Evolutionary conservation across 2,797 vertebrate species (phyloP).

Genomic region (Syngnathus acus): DNA sequence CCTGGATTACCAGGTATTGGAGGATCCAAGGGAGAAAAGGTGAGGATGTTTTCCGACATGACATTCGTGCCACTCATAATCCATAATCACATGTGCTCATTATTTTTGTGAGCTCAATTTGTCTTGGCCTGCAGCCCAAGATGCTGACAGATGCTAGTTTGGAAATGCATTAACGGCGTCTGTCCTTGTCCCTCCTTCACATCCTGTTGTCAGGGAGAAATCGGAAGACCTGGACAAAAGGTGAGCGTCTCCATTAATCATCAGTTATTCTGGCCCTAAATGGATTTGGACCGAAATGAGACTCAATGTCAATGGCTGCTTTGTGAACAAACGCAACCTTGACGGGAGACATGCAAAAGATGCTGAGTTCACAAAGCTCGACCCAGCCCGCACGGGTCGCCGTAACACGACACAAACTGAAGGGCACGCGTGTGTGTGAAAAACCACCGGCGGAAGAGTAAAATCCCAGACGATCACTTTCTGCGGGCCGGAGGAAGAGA

Average conservation of each 20-base stretch:
- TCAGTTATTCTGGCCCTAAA: conserved; percentile 48
- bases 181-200: conserved; percentile 51
- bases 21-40: conserved; percentile 94
- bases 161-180: conserved; percentile 11
- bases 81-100: conserved; percentile 17
- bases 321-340: conserved; percentile 51
- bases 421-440: neutral
- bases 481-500: conserved; percentile 31
- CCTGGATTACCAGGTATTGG: conserved; percentile 82
- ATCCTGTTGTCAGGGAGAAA: conserved; percentile 84
- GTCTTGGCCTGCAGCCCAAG: conserved; percentile 34
- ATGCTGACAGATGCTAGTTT: conserved; percentile 15
- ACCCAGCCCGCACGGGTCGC: conserved; percentile 1
- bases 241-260: conserved; percentile 72
- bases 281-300: conserved; percentile 63
- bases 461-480: conserved; percentile 20
- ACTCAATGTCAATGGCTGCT: conserved; percentile 32
- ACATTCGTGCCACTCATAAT: conserved; percentile 7
- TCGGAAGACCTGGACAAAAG: conserved; percentile 97
- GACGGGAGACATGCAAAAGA: conserved; percentile 44
- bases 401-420: conserved; percentile 21
- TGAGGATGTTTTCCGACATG: conserved; percentile 53
- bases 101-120: conserved; percentile 20
- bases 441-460: conserved; percentile 13
- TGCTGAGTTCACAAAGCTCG: conserved; percentile 15